Percentiles rank a stretch among this genome's conserved stretches.
Evolutionary conservation across 2,113 vertebrate species (phyloP).

Genomic region (Numenius arquata): DNA sequence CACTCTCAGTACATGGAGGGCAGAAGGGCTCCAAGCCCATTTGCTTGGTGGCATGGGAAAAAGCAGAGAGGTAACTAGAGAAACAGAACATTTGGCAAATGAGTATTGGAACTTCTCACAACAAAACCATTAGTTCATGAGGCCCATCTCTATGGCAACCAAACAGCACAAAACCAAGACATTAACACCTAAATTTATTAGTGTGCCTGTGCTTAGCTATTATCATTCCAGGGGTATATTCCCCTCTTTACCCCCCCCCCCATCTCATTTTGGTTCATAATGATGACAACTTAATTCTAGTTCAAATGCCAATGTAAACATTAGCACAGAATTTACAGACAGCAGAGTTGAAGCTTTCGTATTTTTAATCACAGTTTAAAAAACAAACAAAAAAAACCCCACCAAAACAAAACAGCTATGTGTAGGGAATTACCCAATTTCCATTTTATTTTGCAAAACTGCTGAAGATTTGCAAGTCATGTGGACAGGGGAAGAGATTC

Average conservation of each 20-base stretch:
- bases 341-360: not conserved
- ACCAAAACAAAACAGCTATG: not conserved
- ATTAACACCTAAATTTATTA: constrained; percentile 36
- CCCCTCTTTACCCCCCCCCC: not conserved
- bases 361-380: not conserved
- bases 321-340: not conserved
- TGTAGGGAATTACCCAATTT: not conserved
- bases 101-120: constrained; percentile 29
- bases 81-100: constrained; percentile 40
- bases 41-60: not conserved
- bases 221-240: not conserved
- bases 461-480: not conserved
- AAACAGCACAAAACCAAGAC: constrained; percentile 60
- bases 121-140: constrained; percentile 54
- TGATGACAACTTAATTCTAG: not conserved
- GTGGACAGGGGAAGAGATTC: not conserved
- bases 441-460: rapidly evolving
- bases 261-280: not conserved
- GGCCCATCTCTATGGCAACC: constrained; percentile 61
- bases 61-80: not conserved
- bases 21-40: not conserved
- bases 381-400: not conserved
- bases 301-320: constrained; percentile 20
- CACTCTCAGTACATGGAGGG: not conserved
- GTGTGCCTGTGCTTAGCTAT: not conserved